Evolutionary conservation across 2,113 vertebrate species (phyloP).

Genomic region (Myrmecobius fasciatus): DNA sequence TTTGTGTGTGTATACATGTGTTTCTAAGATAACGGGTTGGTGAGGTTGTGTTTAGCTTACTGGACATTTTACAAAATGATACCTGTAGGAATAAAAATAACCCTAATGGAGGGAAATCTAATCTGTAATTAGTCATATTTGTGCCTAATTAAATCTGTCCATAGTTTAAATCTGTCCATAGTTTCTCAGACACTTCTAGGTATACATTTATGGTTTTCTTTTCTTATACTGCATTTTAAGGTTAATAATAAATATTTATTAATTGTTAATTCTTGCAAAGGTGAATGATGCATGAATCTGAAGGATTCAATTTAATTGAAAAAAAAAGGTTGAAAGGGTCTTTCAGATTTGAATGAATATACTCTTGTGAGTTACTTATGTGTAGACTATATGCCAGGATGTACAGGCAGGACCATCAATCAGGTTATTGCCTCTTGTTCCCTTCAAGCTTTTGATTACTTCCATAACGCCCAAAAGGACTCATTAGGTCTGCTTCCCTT

Average conservation of each 20-base stretch:
- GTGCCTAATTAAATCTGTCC: constrained; percentile 64
- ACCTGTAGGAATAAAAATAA: constrained; percentile 53
- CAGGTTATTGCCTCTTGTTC: constrained; percentile 65
- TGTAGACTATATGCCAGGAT: constrained; percentile 1
- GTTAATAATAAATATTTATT: constrained; percentile 52
- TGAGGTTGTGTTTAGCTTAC: constrained; percentile 34
- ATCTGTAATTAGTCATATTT: constrained; percentile 57
- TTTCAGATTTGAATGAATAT: constrained; percentile 52
- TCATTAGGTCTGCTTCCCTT: constrained; percentile 77
- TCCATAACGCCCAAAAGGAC: constrained; percentile 77
- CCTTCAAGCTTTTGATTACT: constrained; percentile 78
- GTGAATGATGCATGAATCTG: background rate
- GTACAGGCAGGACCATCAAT: constrained; percentile 56
- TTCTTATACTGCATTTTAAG: constrained; percentile 40
- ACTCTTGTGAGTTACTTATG: constrained; percentile 41
- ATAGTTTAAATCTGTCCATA: constrained; percentile 52
- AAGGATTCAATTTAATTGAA: constrained; percentile 37
- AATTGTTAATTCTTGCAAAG: constrained; percentile 60
- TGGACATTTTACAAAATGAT: constrained; percentile 64
- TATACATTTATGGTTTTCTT: constrained; percentile 38
- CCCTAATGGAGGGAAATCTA: constrained; percentile 57
- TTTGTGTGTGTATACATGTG: background rate
- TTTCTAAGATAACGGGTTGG: constrained; percentile 48
- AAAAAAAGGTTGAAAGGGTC: constrained; percentile 32
- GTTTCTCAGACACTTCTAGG: background rate